Evolutionary conservation across 2,113 vertebrate species (phyloP), one percentile per base, ranked within the genome.

Genomic region (Zosterops hypoxanthus): DNA sequence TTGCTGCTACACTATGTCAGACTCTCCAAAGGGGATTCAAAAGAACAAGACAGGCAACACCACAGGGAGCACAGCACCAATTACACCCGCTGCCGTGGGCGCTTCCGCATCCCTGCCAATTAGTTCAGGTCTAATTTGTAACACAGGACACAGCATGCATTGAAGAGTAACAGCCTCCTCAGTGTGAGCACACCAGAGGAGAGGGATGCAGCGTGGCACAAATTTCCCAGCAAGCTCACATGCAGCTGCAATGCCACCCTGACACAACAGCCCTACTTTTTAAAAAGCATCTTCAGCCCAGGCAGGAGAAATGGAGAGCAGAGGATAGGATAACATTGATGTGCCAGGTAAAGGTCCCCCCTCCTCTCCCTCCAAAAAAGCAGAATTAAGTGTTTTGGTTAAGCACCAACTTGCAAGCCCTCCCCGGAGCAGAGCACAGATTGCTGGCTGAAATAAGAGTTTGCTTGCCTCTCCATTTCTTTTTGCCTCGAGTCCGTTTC

Each of bases 381-480:
- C 50, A 88, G 60, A 86, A 92, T 91, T n/a, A 79, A 79, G 36
- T 42, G 34, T 41, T 94, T 87, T 28, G 36, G 49, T 76, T 85
- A 52, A 94, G 86, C 72, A 64, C 42, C 55, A 69, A 39, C 47
- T 94, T 53, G 78, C 76, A 92, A 95, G 71, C 88, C 90, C 76
- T 92, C 90, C 94, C 92, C 71, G 77, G 47, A 97, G 93, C 93
- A 93, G 68, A 94, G 72, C 20, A 2, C 47, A 91, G 79, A 91
- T 86, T 3, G 15, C 82, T 68, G 92, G 79, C 76, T 86, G 93
- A 96, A 96, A 88, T 90, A 95, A 96, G 93, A 96, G n/a, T 95
- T 95, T 96, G 93, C 96, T 97, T 97, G 96, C 96, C 96, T 97
- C 92, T 93, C 95, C 53, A 39, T 60, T 96, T 94, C 85, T 90